phyloP scores from a whole-genome alignment of 2,888 invertebrate genomes.

The Lycia hirtaria region DNA sequence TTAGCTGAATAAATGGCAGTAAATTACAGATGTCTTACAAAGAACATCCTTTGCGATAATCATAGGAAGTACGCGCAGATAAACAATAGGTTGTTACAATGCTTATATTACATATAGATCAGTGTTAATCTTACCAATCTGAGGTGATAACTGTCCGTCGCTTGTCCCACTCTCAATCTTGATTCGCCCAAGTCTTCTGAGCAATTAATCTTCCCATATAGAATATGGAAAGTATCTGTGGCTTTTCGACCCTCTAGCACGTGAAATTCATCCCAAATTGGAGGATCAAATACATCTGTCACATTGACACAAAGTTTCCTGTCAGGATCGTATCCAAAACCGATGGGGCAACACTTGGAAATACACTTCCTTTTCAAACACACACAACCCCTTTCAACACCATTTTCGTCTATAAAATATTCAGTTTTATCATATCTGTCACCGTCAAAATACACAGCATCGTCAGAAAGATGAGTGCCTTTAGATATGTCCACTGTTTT shows the following conservation, averaged over 20 bases:
- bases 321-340: constrained; percentile 47
- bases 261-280: constrained; percentile 54
- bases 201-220: constrained; percentile 58
- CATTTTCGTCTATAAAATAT: constrained; percentile 50
- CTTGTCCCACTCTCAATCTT: constrained; percentile 45
- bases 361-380: constrained; percentile 56
- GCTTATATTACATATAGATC: constrained; percentile 1
- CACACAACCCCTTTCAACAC: constrained; percentile 53
- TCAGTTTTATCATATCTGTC: constrained; percentile 51
- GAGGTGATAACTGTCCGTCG: constrained; percentile 44
- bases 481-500: constrained; percentile 53
- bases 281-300: constrained; percentile 51
- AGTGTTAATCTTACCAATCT: constrained; percentile 53
- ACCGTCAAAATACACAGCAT: constrained; percentile 47
- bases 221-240: constrained; percentile 54
- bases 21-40: not conserved
- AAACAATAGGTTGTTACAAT: not conserved
- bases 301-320: constrained; percentile 50
- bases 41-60: constrained; percentile 9
- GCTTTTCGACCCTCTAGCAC: constrained; percentile 45
- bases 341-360: constrained; percentile 65
- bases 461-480: constrained; percentile 48
- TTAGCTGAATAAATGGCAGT: not conserved
- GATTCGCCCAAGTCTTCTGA: constrained; percentile 13
- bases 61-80: constrained; percentile 8